Evolutionary conservation across 1,140 invertebrate genomes (phyloP).

Genomic region (Hyposmocoma kahamanoa): DNA sequence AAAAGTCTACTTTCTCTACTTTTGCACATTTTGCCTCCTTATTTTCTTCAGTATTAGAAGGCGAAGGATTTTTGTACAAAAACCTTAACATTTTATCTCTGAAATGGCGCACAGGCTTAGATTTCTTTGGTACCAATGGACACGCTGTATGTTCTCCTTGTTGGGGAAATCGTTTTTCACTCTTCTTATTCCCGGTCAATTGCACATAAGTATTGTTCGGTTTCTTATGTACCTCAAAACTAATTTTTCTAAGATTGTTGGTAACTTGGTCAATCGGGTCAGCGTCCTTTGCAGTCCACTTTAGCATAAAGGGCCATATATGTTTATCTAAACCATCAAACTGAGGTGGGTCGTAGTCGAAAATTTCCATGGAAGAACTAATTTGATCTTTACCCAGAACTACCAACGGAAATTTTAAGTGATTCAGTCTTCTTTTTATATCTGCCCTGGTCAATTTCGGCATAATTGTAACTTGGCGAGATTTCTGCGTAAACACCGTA

Average conservation of each 20-base stretch:
- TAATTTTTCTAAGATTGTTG: conserved; percentile 3
- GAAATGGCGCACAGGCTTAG: conserved; percentile 31
- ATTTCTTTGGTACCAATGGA: conserved; percentile 11
- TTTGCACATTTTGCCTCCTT: too few species aligned
- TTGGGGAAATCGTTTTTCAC: too few species aligned
- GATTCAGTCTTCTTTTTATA: conserved; percentile 36
- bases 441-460: conserved; percentile 41
- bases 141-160: neutral
- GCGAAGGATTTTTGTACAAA: conserved; percentile 31
- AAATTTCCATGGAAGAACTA: conserved; percentile 28
- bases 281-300: conserved; percentile 33
- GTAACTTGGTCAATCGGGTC: too few species aligned
- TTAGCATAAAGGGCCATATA: conserved; percentile 53
- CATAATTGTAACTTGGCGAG: conserved; percentile 19
- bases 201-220: too few species aligned
- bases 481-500: too few species aligned
- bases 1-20: too few species aligned
- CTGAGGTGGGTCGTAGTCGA: conserved; percentile 31
- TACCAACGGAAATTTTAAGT: conserved; percentile 42
- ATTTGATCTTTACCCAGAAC: conserved; percentile 47
- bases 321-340: conserved; percentile 43
- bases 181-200: too few species aligned
- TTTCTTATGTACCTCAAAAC: neutral
- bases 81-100: conserved; percentile 49
- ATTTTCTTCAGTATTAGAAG: too few species aligned